Base-by-base conservation (phyloP, 53 echinoderm and acorn worm species). In the Luidia sarsii region DNA sequence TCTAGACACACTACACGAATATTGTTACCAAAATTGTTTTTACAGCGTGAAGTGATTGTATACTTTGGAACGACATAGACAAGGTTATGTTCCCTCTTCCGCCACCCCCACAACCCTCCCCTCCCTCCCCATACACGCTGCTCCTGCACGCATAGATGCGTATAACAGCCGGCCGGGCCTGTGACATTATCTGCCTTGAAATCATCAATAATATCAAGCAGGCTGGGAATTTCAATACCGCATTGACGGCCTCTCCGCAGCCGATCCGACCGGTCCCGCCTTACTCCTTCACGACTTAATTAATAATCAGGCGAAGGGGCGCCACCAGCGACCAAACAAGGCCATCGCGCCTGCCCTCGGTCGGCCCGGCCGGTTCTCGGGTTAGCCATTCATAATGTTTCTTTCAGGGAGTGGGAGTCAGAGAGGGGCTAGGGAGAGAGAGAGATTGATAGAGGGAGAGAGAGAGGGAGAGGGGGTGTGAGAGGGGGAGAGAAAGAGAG, bases 1-100 rank as follows among this genome's bases (percentile, higher is more conserved):
- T 77, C 41, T 77, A 77, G 77, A 77, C 62, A 77, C 77, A 77
- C 77, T 77, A 77, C 77, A 77, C 77, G 77, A 60, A 77, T 45
- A 48, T 77, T 61, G 77, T 61, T 59, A 77, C 60, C 77, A 59
- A 77, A 77, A 77, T 61, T 77, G 77, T 77, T 77, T 77, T 77
- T 48, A 56, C 61, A 77, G 77, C 18, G 77, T 20, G 27, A 61
- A 77, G 60, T 77, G 77, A 77, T 77, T 77, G 77, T 77, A 32
- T 77, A 61, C 72, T 37, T 18, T 56, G 15, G 55, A 55, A 28
- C 25, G 55, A 72, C 72, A 16, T 25, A 39, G 72, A 21, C 18
- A 31, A 24, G 30, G 20, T 21, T n/a, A n/a, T n/a, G n/a, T n/a
- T n/a, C 11, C 11, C 11, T 41, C 11, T 41, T 41, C 11, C 41